Conservation (phyloP, 2,888 invertebrate species). For the Flexamia atlantica region DNA sequence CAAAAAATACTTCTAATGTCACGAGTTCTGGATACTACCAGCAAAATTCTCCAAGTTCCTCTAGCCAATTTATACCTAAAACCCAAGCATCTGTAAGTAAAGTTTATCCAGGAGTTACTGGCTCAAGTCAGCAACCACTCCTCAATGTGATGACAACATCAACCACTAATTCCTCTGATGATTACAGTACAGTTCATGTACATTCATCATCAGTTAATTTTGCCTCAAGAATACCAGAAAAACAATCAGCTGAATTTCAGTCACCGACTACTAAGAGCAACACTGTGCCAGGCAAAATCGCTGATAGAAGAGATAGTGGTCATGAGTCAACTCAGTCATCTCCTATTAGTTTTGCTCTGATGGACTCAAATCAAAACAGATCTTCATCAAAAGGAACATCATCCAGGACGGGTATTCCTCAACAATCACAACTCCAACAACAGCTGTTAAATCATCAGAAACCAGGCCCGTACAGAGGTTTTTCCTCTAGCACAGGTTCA, state of each 20-base stretch:
- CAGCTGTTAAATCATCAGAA: conserved; percentile 45
- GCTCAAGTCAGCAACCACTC: neutral
- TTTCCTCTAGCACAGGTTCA: conserved; percentile 39
- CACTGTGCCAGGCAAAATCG: conserved; percentile 69
- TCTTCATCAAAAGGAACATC: conserved; percentile 15
- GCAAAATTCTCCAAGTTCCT: conserved; percentile 26
- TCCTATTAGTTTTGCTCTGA: conserved; percentile 86
- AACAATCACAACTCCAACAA: conserved; percentile 57
- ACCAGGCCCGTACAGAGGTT: conserved; percentile 31
- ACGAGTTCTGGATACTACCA: conserved; percentile 45
- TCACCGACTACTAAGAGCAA: conserved; percentile 51
- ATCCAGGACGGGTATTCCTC: conserved; percentile 22
- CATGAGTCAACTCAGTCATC: conserved; percentile 83
- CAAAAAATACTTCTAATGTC: conserved; percentile 28
- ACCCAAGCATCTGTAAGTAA: neutral
- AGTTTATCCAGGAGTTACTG: conserved; percentile 14
- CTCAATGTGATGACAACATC: neutral
- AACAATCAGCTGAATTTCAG: conserved; percentile 71
- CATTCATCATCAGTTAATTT: conserved; percentile 74
- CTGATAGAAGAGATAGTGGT: conserved; percentile 71
- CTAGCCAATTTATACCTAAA: conserved; percentile 26
- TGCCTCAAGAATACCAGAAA: conserved; percentile 71
- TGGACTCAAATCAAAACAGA: conserved; percentile 77
- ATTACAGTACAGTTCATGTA: conserved; percentile 79
- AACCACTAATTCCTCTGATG: conserved; percentile 77